Evolutionary conservation across 2,797 vertebrate species (phyloP), one percentile per base, ranked within the genome.

Genomic region (Echeneis naucrates): DNA sequence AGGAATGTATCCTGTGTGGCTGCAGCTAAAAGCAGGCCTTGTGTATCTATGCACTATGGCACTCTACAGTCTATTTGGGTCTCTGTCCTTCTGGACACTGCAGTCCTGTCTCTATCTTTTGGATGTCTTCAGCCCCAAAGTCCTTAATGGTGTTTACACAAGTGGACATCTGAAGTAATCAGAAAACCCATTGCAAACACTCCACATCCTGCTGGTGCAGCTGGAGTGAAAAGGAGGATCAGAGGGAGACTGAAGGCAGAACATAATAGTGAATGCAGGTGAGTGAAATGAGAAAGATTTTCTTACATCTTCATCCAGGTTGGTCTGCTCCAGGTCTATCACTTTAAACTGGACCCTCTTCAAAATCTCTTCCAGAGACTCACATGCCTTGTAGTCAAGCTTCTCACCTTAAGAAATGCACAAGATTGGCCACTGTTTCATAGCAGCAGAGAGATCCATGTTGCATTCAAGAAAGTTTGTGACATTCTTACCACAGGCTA

Each of bases 321-420:
- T 98, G 0, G 97, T 99, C 83, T 97, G 96, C 80, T 99, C 97
- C 88, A 98, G 90, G 72, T 98, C 96, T 27, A 99, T 95, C 2
- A 96, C 84, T 90, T 95, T 97, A 90, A 98, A 99, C 90, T 98
- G 97, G 69, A 99, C 94, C 71, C 97, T 92, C 91, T 98, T 99
- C 82, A 99, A 95, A 83, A 99, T 92, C 85, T 99, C 97, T 59
- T 99, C 97, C 87, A 99, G 91, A 14, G 97, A 96, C 75, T 99
- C 97, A 0, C 97, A 98, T 4, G 96, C 87, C 87, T 94, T 97
- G 82, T 96, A 96, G 90, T 99, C 97, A 38, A 99, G 91, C 91
- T 96, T 97, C 83, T 99, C 97, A 59, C 97, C 97, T 98, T 59
- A 37, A 75, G 30, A 75, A 8, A 54, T 0, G 55, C 26, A 78